phyloP scores from a whole-genome alignment of 2,888 invertebrate species.

The Holacanthella duospinosa region DNA sequence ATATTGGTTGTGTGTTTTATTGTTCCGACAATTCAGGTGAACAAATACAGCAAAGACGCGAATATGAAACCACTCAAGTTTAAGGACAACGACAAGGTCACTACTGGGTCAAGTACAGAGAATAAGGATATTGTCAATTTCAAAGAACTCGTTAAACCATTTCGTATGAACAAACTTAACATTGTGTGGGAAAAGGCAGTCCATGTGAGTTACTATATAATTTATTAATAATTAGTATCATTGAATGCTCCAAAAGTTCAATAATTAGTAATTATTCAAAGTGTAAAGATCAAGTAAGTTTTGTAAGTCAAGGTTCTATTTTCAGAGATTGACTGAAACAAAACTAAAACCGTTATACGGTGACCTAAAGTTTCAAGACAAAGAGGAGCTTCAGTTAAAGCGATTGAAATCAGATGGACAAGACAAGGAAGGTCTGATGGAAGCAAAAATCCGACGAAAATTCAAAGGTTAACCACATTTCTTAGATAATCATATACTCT shows the following conservation, averaged over 20 bases:
- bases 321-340: conserved; percentile 65
- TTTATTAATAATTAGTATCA: not conserved
- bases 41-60: conserved; percentile 34
- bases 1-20: too few relatives aligned
- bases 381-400: conserved; percentile 77
- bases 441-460: conserved; percentile 66
- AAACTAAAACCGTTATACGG: conserved; percentile 76
- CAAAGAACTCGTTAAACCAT: conserved; percentile 67
- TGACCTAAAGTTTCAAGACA: conserved; percentile 83
- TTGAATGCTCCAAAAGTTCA: conserved; percentile 8
- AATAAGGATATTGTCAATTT: conserved; percentile 46
- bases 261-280: conserved; percentile 9
- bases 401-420: conserved; percentile 67
- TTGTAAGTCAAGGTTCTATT: too few relatives aligned
- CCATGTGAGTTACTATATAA: conserved; percentile 58
- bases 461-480: too few relatives aligned
- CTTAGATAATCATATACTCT: too few relatives aligned
- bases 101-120: not conserved
- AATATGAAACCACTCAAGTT: conserved; percentile 21
- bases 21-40: conserved; percentile 7
- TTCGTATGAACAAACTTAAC: conserved; percentile 81
- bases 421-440: conserved; percentile 76
- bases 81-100: not conserved
- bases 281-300: too few relatives aligned
- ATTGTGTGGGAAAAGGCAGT: conserved; percentile 81